Evolutionary conservation across 1,140 invertebrate species (phyloP).

Genomic region (Caenorhabditis inopinata): DNA sequence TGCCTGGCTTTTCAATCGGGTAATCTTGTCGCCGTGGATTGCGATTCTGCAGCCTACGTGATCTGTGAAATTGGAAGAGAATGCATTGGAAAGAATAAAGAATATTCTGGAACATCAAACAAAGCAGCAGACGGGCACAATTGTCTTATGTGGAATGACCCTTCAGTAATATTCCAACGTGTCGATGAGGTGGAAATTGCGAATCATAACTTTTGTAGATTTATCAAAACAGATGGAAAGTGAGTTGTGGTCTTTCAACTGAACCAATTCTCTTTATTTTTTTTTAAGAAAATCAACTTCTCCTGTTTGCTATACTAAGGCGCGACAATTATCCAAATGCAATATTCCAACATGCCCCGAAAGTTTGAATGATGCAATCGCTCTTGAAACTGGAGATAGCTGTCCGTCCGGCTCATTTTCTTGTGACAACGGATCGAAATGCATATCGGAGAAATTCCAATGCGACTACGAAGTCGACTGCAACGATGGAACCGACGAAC

Average conservation of each 20-base stretch:
- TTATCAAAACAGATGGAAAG: neutral
- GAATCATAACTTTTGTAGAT: slow-evolving; percentile 45
- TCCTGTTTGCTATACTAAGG: neutral
- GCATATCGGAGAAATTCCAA: slow-evolving; percentile 27
- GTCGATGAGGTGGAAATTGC: neutral
- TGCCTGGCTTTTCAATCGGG: slow-evolving; percentile 32
- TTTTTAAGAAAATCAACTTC: slow-evolving; percentile 14
- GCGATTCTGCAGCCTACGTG: slow-evolving; percentile 3
- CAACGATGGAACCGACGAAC: slow-evolving; percentile 37
- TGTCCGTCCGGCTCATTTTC: slow-evolving; percentile 7
- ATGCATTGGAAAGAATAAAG: slow-evolving; percentile 17
- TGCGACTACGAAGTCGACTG: slow-evolving; percentile 46
- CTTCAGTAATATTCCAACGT: slow-evolving; percentile 18
- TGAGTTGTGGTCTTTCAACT: neutral
- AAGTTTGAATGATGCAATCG: neutral
- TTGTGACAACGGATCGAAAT: slow-evolving; percentile 24
- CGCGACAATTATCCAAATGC: neutral
- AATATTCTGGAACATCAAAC: slow-evolving; percentile 33
- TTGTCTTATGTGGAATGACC: slow-evolving; percentile 42
- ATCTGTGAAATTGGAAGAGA: slow-evolving; percentile 38
- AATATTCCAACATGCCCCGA: neutral
- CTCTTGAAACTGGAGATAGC: neutral
- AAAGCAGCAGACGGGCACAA: neutral
- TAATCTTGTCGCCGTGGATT: neutral
- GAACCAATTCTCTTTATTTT: neutral